Evolutionary conservation across 2,888 invertebrate genomes (phyloP), one percentile per base, ranked within the genome.

Genomic region (Andrena minutula): DNA sequence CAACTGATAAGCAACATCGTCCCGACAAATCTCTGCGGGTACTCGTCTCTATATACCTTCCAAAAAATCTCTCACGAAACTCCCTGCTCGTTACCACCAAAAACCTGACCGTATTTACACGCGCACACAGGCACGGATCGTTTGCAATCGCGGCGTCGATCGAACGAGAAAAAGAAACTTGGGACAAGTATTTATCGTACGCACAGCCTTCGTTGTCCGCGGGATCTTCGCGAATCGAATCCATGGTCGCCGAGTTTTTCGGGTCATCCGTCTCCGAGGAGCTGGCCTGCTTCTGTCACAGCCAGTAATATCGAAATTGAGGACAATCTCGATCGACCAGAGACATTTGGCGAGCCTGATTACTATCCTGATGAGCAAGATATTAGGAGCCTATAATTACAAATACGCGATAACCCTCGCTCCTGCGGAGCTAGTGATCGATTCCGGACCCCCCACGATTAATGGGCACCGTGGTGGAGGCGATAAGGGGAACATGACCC

Each of bases 321-420:
- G 77, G 74, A 83, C 71, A 83, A 83, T 83, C 83, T 83, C 83
- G 83, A 78, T 79, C 83, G 79, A 83, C 75, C 69, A 58, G 64
- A 77, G 76, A 87, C 79, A 80, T 85, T 78, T 69, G 82, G 85
- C 65, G 64, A 82, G 71, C 73, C 69, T 86, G 87, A 86, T 86
- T 87, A 87, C 85, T 79, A 85, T 77, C 80, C 78, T 75, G 82
- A 86, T 79, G 85, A 87, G 87, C 82, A 82, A 87, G 87, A 86
- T 86, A 86, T 86, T 87, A 87, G 86, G 86, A 87, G 78, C 76
- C 74, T 80, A 82, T 86, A 86, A 86, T 86, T 86, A 87, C 85
- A 79, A 82, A 87, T 78, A 68, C 87, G 77, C 73, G 85, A 86
- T 86, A 87, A 85, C 82, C 85, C 82, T 82, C 78, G 60, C 84